Evolutionary conservation across 2,797 vertebrate species (phyloP).

Genomic region (Lithobates sylvaticus): DNA sequence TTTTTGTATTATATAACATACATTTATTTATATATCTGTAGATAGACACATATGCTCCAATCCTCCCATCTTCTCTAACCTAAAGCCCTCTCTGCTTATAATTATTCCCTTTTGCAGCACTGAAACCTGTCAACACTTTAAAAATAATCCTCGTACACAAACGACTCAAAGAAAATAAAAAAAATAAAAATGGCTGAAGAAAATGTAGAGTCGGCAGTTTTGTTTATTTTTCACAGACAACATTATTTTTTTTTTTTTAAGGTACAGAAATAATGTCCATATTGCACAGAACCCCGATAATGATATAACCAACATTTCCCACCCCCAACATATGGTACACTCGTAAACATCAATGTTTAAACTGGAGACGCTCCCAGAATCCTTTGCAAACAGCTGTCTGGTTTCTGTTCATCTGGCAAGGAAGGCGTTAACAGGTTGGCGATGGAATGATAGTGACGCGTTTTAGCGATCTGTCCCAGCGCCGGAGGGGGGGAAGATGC

Average conservation of each 20-base stretch:
- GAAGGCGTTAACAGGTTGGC: constrained; percentile 2
- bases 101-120: background rate
- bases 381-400: constrained; percentile 1
- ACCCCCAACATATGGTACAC: constrained; percentile 38
- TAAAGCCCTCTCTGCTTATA: background rate
- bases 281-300: constrained; percentile 51
- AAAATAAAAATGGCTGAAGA: background rate
- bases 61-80: background rate
- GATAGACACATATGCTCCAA: background rate
- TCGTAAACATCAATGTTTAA: constrained; percentile 15
- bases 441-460: constrained; percentile 21
- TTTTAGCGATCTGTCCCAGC: background rate
- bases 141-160: background rate
- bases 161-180: background rate
- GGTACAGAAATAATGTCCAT: constrained; percentile 52
- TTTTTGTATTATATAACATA: too few relatives aligned
- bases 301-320: constrained; percentile 33
- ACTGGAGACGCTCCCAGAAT: constrained; percentile 6
- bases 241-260: background rate
- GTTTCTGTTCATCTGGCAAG: constrained; percentile 13
- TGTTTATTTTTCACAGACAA: constrained; percentile 52
- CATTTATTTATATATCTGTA: too few relatives aligned
- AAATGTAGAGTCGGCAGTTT: constrained; percentile 35
- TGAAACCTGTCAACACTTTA: background rate
- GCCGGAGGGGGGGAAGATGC: background rate